Conservation (phyloP, 2,113 vertebrate genomes). For the Burhinus bistriatus region DNA sequence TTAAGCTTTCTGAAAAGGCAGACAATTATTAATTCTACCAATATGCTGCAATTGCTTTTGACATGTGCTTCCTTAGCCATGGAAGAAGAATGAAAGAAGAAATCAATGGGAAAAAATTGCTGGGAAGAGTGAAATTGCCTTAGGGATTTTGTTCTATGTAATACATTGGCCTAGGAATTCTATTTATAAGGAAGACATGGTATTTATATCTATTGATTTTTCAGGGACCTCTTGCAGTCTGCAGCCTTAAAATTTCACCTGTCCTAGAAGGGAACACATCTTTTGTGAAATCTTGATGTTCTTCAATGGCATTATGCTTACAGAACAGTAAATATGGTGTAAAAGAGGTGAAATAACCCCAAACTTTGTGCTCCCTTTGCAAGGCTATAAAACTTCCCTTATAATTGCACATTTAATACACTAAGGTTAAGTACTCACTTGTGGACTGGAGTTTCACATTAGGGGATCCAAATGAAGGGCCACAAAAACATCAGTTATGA, state of each 20-base stretch:
- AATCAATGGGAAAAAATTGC: conserved; percentile 35
- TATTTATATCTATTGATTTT: conserved; percentile 36
- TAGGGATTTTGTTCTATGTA: conserved; percentile 20
- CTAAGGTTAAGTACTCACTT: neutral
- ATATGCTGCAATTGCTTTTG: conserved; percentile 36
- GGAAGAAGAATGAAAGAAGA: conserved; percentile 26
- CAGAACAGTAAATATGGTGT: neutral
- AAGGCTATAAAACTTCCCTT: neutral
- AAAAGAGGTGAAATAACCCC: neutral
- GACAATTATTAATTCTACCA: conserved; percentile 32
- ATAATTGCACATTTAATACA: neutral
- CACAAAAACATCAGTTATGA: neutral
- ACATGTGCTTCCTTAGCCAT: conserved; percentile 19
- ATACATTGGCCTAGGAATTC: conserved; percentile 2
- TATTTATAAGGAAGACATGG: conserved; percentile 1
- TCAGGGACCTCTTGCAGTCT: neutral
- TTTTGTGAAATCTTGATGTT: neutral
- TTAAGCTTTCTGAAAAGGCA: conserved; percentile 30
- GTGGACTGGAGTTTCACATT: neutral
- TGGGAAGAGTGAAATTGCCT: conserved; percentile 8
- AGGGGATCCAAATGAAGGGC: neutral
- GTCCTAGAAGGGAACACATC: neutral
- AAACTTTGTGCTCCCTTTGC: neutral
- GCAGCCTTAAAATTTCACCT: conserved; percentile 2
- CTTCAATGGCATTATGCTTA: neutral